Conservation (phyloP, 2,113 vertebrate species). For the Callipepla squamata region DNA sequence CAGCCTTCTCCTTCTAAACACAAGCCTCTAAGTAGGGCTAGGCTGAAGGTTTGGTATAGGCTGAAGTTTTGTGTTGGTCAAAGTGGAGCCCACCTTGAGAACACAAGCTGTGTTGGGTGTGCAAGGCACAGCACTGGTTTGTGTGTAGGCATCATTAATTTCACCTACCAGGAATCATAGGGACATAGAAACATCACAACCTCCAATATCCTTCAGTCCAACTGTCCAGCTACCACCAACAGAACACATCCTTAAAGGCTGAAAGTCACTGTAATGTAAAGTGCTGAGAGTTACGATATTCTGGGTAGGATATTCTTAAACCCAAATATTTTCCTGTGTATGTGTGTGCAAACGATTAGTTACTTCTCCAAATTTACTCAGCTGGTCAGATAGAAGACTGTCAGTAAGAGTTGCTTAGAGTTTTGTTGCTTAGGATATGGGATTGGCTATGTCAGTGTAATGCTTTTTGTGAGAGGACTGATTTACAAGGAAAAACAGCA, state of each 20-base stretch:
- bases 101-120: rapidly evolving
- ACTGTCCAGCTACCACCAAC: too few species aligned
- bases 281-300: background rate
- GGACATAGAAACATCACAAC: too few species aligned
- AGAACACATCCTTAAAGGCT: background rate
- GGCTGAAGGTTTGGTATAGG: too few species aligned
- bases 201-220: too few species aligned
- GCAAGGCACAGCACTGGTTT: background rate
- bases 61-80: background rate
- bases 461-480: conserved; percentile 11
- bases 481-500: conserved; percentile 43
- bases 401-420: background rate
- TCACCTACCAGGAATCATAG: background rate
- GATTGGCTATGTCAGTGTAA: background rate
- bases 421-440: conserved; percentile 3
- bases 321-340: conserved; percentile 32
- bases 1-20: background rate
- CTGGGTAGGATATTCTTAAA: conserved; percentile 2
- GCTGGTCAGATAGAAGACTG: background rate
- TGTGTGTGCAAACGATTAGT: background rate
- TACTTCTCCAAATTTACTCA: conserved; percentile 21
- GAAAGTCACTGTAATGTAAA: background rate
- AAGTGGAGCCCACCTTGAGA: rapidly evolving
- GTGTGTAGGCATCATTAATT: background rate
- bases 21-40: background rate